Evolutionary conservation across 1,140 invertebrate species (phyloP), one percentile per base, ranked within the genome.

Genomic region (Pinna nobilis): DNA sequence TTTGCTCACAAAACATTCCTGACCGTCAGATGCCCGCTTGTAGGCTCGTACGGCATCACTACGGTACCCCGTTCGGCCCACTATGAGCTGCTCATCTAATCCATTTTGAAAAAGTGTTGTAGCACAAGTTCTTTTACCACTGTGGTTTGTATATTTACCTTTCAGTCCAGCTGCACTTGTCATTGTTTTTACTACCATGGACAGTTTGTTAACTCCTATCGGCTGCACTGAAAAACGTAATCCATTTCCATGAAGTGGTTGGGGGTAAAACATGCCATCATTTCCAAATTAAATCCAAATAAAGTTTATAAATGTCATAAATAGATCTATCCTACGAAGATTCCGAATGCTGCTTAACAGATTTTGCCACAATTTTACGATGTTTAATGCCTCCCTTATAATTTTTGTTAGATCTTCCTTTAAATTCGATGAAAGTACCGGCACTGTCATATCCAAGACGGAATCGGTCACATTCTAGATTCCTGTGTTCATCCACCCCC

Each of bases 11-110:
- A n/a, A n/a, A n/a, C n/a, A n/a, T n/a, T n/a, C n/a, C n/a, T n/a
- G n/a, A n/a, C n/a, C n/a, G n/a, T n/a, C n/a, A n/a, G n/a, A n/a
- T n/a, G n/a, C n/a, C n/a, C 57, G 32, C 35, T 60, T 60, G 23
- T 60, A 60, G 35, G 50, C 39, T 11, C 57, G 57, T 3, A 60
- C 68, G 18, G 41, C 39, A 18, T 41, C 33, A 25, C 57, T 61
- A 1, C 68, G 30, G n/a, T 74, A 44, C 4, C 70, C 50, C 5
- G 70, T 73, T 32, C 53, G 23, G 4, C 13, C 23, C 70, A 67
- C 67, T n/a, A 73, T 73, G 9, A 50, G 23, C 33, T 73, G 70
- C 41, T 73, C 63, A 44, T 67, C 53, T 3, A 73, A 11, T 13
- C 64, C 41, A n/a, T 37, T 18, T 20, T 33, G 28, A 37, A 59